Percentiles rank a stretch among this genome's conserved stretches.
These are phyloP conservation scores for Gobionotothen gibberifrons DNA, from an alignment of 2,797 vertebrate genomes.

Conservation along the genomic window DNA sequence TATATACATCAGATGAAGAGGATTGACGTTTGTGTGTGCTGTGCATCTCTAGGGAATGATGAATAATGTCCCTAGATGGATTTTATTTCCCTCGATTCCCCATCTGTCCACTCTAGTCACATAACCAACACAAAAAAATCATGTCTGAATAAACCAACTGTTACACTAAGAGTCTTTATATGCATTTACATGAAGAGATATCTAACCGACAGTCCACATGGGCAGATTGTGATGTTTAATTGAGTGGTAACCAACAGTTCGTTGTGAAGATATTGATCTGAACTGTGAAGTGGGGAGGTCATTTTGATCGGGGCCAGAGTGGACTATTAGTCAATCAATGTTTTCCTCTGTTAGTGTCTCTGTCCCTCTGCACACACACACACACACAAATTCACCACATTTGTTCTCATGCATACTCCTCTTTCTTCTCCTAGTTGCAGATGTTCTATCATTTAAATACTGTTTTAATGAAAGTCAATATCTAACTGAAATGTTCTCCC, in stretches of 20 bases:
- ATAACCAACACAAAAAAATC: slow-evolving; percentile 27
- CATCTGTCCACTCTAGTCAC: slow-evolving; percentile 52
- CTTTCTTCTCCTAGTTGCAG: neutral
- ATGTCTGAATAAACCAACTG: neutral
- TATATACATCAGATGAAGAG: slow-evolving; percentile 14
- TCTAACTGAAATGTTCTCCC: neutral
- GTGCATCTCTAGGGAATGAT: slow-evolving; percentile 13
- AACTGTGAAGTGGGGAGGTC: slow-evolving; percentile 42
- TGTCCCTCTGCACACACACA: slow-evolving; percentile 5
- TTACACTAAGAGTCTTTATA: neutral
- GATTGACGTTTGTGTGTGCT: slow-evolving; percentile 18
- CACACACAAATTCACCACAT: neutral
- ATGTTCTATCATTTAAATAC: neutral
- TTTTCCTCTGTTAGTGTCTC: slow-evolving; percentile 9
- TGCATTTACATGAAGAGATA: neutral
- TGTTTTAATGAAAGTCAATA: neutral
- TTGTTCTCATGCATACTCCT: neutral
- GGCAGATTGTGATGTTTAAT: slow-evolving; percentile 38
- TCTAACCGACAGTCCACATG: neutral
- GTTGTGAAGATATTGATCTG: slow-evolving; percentile 67
- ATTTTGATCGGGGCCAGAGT: slow-evolving; percentile 51
- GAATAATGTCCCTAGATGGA: slow-evolving; percentile 34
- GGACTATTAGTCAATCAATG: slow-evolving; percentile 59
- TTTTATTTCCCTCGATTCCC: slow-evolving; percentile 23
- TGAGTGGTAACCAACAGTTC: slow-evolving; percentile 43